A percentile compares a stretch with the other conserved stretches of the same genome.
Evolutionary conservation across 2,113 vertebrate species (phyloP).

Genomic region (Elephantulus edwardii): DNA sequence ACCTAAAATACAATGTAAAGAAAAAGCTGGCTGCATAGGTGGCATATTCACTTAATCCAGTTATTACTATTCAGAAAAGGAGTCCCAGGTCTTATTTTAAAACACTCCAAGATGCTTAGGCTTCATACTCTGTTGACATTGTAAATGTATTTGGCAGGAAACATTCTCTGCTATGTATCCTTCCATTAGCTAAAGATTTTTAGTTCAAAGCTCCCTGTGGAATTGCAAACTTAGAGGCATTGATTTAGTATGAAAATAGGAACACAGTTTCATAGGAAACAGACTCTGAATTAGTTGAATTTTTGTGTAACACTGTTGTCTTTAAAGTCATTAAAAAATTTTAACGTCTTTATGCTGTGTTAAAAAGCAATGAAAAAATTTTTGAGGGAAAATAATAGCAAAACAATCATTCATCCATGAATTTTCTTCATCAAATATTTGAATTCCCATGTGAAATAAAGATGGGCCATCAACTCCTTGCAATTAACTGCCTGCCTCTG

Average conservation of each 20-base stretch:
- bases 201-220: constrained; percentile 34
- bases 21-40: not conserved
- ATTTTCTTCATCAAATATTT: constrained; percentile 37
- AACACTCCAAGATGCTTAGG: constrained; percentile 20
- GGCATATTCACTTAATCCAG: not conserved
- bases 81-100: not conserved
- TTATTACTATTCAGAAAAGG: not conserved
- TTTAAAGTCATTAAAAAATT: constrained; percentile 4
- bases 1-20: not conserved
- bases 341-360: not conserved
- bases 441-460: not conserved
- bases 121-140: constrained; percentile 50
- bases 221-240: constrained; percentile 23
- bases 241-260: constrained; percentile 36
- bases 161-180: constrained; percentile 44
- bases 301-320: not conserved
- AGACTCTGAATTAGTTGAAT: constrained; percentile 2
- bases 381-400: not conserved
- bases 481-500: too few relatives aligned
- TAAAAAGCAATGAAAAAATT: constrained; percentile 7
- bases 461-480: too few relatives aligned
- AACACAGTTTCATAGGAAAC: not conserved
- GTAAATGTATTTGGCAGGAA: constrained; percentile 57
- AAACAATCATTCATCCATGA: constrained; percentile 9
- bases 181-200: constrained; percentile 53